Evolutionary conservation across 2,797 vertebrate genomes (phyloP).

Genomic region (Australoheros facetus): DNA sequence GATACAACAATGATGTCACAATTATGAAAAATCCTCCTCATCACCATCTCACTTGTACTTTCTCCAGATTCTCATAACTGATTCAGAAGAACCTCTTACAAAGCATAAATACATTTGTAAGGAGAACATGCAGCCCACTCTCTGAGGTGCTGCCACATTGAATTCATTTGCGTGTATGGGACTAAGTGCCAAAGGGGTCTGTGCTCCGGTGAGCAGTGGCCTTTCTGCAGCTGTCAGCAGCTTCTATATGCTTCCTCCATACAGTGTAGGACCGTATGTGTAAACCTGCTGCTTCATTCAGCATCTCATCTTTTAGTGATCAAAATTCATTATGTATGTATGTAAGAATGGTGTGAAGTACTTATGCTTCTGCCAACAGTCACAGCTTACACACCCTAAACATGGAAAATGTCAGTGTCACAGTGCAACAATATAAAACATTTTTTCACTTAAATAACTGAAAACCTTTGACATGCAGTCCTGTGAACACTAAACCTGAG

Average conservation of each 20-base stretch:
- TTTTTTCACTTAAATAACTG: background rate
- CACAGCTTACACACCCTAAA: background rate
- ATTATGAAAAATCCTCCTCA: background rate
- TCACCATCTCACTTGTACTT: background rate
- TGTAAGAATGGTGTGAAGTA: background rate
- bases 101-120: background rate
- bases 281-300: background rate
- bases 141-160: constrained; percentile 12
- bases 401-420: background rate
- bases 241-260: constrained; percentile 1
- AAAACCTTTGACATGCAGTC: fast-evolving
- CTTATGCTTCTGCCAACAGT: background rate
- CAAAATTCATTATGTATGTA: background rate
- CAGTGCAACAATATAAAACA: background rate
- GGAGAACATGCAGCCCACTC: background rate
- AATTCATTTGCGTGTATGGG: background rate
- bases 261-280: background rate
- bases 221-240: constrained; percentile 5
- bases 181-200: background rate
- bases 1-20: background rate
- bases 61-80: background rate
- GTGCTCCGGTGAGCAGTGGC: background rate
- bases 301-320: background rate
- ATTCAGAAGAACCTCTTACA: background rate
- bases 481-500: fast-evolving